Evolutionary conservation across 1,140 invertebrate species (phyloP), one percentile per base, ranked within the genome.

Genomic region (Ephestia elutella): DNA sequence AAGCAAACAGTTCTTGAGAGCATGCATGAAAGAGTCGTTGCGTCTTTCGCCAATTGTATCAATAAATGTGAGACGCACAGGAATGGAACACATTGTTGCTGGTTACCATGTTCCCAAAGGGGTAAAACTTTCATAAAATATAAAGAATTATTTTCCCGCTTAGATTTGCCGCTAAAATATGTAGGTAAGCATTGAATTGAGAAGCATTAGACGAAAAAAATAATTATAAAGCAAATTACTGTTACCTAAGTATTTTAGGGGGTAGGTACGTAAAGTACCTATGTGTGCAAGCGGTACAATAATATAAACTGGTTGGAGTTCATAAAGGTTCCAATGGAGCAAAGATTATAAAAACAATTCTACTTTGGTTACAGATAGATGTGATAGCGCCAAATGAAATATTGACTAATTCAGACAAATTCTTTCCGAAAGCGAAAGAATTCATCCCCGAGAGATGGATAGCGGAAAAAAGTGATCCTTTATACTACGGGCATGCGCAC

Each of bases 371-470:
- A 8, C 49, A 50, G 49, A 50, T 50, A 11, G 18, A 20, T 20
- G 49, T 50, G 7, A 20, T 19, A 8, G 18, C 20, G 18, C 10
- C 49, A 20, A 18, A 91, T 60, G 85, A 90, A 70, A 66, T 75
- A 17, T 71, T 91, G 53, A 82, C 86, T 20, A 59, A 75, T 21
- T 78, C 84, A 60, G 90, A 91, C 18, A 60, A 90, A 10, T 86
- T 90, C 49, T 92, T 89, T 62, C 83, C 87, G 0, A 75, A 87
- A 10, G 74, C 91, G 0, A 70, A 86, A 0, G 83, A 91, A 28
- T 93, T 89, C 61, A 76, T 91, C 0, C 92, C 92, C 0, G 91
- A 93, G 65, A 73, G 92, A 51, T 93, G 91, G 92, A 62, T 92
- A 1, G 77, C 83, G 25, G 73, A 76, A 1, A 80, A 83, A 56